Percentiles rank a stretch among this genome's conserved stretches.
phyloP scores from a whole-genome alignment of 2,113 vertebrate species.

The Erythrolamprus reginae region DNA sequence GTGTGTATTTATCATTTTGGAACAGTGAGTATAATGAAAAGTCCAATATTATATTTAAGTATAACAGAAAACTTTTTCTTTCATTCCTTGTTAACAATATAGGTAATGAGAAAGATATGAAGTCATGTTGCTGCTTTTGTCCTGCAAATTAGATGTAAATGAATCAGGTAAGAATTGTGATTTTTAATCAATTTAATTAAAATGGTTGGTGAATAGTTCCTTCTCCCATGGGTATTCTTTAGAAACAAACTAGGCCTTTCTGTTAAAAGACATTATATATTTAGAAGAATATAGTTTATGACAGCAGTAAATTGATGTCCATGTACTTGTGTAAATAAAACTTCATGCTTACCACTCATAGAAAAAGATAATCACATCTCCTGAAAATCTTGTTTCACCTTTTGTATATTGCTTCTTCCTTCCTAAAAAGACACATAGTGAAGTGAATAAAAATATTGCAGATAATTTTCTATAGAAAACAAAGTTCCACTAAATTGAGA shows the following conservation, averaged over 20 bases:
- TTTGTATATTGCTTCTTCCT: not conserved
- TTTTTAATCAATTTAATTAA: constrained; percentile 4
- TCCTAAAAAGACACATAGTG: not conserved
- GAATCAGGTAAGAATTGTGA: constrained; percentile 21
- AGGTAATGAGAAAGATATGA: not conserved
- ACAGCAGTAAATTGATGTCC: not conserved
- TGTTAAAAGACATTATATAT: not conserved
- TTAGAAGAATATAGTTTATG: not conserved
- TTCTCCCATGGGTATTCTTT: not conserved
- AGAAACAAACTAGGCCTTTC: not conserved
- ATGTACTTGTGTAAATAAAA: not conserved
- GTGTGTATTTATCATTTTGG: constrained; percentile 13
- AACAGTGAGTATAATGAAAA: not conserved
- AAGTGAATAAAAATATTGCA: not conserved
- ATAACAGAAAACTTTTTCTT: not conserved
- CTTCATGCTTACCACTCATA: not conserved
- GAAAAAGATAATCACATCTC: not conserved
- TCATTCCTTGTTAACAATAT: not conserved
- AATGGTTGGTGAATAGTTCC: not conserved
- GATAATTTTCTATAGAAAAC: not conserved
- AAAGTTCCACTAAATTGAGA: not conserved
- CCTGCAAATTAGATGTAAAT: not conserved
- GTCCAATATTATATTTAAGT: not conserved
- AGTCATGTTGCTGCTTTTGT: not conserved
- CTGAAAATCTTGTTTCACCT: not conserved